phyloP scores from a whole-genome alignment of 2,797 vertebrate genomes.

The Dendrocincla fuliginosa region DNA sequence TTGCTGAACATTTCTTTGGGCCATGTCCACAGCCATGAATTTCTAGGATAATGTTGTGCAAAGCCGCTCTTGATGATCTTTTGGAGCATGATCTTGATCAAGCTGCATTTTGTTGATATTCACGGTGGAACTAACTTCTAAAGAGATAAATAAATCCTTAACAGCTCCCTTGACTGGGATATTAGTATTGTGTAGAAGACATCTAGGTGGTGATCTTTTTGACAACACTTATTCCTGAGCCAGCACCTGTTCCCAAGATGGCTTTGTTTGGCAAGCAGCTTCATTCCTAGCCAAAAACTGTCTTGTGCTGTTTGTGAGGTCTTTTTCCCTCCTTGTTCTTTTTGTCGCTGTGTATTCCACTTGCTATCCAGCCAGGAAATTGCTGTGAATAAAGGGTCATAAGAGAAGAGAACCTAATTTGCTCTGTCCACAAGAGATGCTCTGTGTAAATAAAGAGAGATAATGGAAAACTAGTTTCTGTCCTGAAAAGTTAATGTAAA shows the following conservation, averaged over 20 bases:
- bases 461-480: conserved; percentile 48
- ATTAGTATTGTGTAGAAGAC: background rate
- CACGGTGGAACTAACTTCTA: background rate
- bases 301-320: background rate
- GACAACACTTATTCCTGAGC: background rate
- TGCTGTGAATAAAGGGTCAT: conserved; percentile 33
- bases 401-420: conserved; percentile 48
- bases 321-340: background rate
- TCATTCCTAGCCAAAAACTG: background rate
- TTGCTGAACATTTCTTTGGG: background rate
- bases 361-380: background rate
- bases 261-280: background rate
- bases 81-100: background rate
- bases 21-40: background rate
- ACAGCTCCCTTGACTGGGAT: background rate
- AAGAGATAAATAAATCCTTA: background rate
- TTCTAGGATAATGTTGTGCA: background rate
- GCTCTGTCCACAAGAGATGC: conserved; percentile 28
- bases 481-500: conserved; percentile 39
- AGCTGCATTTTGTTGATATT: background rate
- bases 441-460: conserved; percentile 48
- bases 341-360: background rate
- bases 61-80: background rate
- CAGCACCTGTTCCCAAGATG: background rate
- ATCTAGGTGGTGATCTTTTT: background rate